Evolutionary conservation across 2,888 invertebrate species (phyloP), one percentile per base, ranked within the genome.

Genomic region (Drepana falcataria): DNA sequence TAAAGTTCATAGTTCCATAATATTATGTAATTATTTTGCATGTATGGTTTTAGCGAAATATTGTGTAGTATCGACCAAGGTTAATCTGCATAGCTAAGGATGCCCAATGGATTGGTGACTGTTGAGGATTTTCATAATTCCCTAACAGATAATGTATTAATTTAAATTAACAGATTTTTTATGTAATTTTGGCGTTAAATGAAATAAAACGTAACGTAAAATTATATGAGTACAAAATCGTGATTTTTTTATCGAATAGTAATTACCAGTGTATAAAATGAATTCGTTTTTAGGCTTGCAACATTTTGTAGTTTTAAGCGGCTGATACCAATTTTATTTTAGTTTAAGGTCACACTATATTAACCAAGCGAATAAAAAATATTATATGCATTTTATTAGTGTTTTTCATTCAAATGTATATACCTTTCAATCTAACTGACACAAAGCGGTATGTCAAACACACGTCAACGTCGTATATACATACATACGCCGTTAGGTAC

Each of bases 321-420:
- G 84, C 85, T 85, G 83, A 87, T 87, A 89, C 89, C 89, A 88
- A 76, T 76, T 84, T 84, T 80, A 81, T 71, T 81, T 73, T 82
- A 80, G 57, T 57, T 51, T 87, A 83, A 85, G 85, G 81, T 83
- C 84, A 83, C 82, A 82, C 56, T 60, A 61, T 69, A 71, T 71
- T 75, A 77, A 75, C 73, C 70, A 69, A 53, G 66, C 66, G 64
- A 71, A 68, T 67, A 75, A 66, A 66, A 52, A 54, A 53, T 59
- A 64, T 51, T 61, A 37, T 58, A 62, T 53, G 41, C 51, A 55
- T 55, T 53, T 44, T 35, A 49, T n/a, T 47, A 33, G 49, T 40
- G 7, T 51, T 5, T 35, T 48, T 48, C 3, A 34, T 48, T 48
- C 33, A 2, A 48, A 33, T 7, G n/a, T n/a, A n/a, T n/a, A n/a